These are phyloP conservation scores for Diaprepes abbreviatus DNA, from an alignment of 2,888 invertebrate species.

Conservation along the genomic window DNA sequence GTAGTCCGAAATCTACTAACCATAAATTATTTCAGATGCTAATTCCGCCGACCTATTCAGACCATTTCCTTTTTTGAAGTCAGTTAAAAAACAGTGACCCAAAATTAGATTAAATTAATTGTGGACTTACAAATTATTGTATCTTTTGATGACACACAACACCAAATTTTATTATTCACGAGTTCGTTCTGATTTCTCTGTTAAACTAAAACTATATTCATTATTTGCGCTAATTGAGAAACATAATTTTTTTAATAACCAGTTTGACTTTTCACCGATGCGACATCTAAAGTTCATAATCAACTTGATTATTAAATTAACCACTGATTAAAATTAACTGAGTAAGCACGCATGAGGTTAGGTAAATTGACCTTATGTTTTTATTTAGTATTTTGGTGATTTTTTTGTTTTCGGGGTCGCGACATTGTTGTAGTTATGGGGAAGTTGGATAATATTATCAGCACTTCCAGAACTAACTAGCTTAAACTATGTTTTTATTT, in stretches of 20 bases:
- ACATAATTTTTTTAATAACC: neutral
- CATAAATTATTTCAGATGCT: too few relatives aligned
- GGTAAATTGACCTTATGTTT: conserved; percentile 4
- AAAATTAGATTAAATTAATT: too few relatives aligned
- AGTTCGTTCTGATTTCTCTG: neutral
- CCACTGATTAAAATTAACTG: conserved; percentile 1
- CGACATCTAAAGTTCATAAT: neutral
- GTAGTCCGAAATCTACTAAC: too few relatives aligned
- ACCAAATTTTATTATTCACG: neutral
- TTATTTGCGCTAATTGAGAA: neutral
- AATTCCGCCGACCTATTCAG: too few relatives aligned
- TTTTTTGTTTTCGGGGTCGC: neutral
- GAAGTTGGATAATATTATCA: too few relatives aligned
- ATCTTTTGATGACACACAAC: neutral
- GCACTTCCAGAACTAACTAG: too few relatives aligned
- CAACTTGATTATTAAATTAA: conserved; percentile 10
- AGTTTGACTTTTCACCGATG: neutral
- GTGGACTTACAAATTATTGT: neutral
- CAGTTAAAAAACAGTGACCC: too few relatives aligned
- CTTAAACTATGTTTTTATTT: too few relatives aligned
- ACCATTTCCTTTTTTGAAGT: too few relatives aligned
- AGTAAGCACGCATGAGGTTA: conserved; percentile 2
- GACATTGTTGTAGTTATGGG: too few relatives aligned
- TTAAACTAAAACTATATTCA: neutral
- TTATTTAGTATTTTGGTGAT: neutral